Conservation (phyloP, 2,113 vertebrate genomes). For the human region DNA sequence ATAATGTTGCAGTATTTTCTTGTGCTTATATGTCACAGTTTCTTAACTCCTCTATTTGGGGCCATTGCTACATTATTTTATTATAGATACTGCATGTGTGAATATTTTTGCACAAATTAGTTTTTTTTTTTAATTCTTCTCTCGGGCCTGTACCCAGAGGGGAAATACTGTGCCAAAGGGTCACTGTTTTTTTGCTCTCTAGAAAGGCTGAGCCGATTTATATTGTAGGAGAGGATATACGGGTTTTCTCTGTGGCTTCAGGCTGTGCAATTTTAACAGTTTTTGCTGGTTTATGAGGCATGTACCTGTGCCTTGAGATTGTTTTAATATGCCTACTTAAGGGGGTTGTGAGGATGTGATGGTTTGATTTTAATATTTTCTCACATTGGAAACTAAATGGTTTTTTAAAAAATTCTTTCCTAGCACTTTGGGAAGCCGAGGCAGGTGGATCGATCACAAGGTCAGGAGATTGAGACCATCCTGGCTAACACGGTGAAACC, state of each 20-base stretch:
- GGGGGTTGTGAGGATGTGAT: not conserved
- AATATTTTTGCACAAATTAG: conserved; percentile 33
- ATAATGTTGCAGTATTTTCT: not conserved
- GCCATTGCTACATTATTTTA: not conserved
- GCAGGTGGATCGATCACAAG: too few relatives aligned
- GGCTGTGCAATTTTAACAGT: not conserved
- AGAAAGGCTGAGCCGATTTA: not conserved
- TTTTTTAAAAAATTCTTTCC: not conserved
- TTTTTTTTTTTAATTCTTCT: not conserved
- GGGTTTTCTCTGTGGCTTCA: not conserved
- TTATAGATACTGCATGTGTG: not conserved
- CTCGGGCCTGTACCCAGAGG: not conserved
- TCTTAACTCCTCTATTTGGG: conserved; percentile 1
- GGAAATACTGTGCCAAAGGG: not conserved
- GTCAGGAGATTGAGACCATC: too few relatives aligned
- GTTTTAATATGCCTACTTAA: not conserved
- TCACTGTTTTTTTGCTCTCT: not conserved
- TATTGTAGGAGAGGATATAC: not conserved
- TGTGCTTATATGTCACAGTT: not conserved
- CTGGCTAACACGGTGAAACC: too few relatives aligned
- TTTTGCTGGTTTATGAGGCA: not conserved
- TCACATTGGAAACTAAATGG: not conserved
- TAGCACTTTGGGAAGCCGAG: not conserved
- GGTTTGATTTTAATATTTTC: conserved; percentile 1
- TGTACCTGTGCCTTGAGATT: not conserved